Evolutionary conservation across 2,113 vertebrate species (phyloP).

Genomic region (Nothobranchius kuhntae): DNA sequence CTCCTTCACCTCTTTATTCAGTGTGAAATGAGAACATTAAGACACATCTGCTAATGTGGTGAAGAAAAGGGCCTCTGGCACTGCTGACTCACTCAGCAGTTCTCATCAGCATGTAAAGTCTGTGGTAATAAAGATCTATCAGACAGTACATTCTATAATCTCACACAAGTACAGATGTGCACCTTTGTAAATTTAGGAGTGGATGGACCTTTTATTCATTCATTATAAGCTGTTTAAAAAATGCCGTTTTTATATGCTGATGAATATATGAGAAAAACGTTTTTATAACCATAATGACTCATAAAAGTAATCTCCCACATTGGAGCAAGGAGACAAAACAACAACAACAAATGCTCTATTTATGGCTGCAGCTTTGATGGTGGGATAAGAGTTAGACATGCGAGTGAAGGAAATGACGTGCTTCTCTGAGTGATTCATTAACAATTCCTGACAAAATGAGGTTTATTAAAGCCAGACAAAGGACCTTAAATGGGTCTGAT

Average conservation of each 20-base stretch:
- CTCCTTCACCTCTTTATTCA: slow-evolving; percentile 20
- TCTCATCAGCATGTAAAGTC: slow-evolving; percentile 13
- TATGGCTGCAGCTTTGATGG: slow-evolving; percentile 1
- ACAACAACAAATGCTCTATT: not conserved
- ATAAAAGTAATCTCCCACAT: not conserved
- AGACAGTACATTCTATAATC: not conserved
- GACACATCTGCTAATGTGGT: slow-evolving; percentile 8
- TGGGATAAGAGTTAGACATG: not conserved
- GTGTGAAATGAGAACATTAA: slow-evolving; percentile 15
- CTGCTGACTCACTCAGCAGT: slow-evolving; percentile 31
- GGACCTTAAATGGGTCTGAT: not conserved
- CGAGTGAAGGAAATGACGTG: not conserved
- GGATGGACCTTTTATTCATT: no score
- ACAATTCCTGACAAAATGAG: not conserved
- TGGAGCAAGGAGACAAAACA: not conserved
- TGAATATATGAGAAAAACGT: no score
- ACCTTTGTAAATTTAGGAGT: not conserved
- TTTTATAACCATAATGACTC: not conserved
- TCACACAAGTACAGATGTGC: not conserved
- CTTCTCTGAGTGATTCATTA: not conserved
- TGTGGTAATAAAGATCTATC: slow-evolving; percentile 10
- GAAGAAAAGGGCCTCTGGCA: slow-evolving; percentile 1
- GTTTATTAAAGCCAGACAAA: no score
- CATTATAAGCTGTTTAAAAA: no score
- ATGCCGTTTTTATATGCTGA: no score